These are phyloP conservation scores for Loriculus beryllinus DNA, from an alignment of 2,797 vertebrate species.

Conservation along the genomic window DNA sequence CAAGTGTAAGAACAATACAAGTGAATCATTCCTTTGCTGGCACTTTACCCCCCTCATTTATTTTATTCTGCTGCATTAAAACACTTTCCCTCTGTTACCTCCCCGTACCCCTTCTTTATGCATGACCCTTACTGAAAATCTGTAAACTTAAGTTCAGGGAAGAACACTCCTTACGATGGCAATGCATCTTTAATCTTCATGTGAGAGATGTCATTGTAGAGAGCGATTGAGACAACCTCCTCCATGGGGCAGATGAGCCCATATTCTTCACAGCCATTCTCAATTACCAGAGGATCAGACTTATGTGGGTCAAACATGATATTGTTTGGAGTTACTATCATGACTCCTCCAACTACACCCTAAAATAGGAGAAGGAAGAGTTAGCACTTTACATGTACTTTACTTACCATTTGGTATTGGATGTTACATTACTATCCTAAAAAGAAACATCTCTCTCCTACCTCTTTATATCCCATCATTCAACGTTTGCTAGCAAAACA, in stretches of 20 bases:
- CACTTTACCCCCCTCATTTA: background rate
- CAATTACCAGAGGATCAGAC: constrained; percentile 95
- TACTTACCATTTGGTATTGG: background rate
- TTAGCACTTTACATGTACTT: background rate
- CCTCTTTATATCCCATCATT: background rate
- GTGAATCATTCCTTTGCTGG: background rate
- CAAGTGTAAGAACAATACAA: background rate
- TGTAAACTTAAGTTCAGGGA: background rate
- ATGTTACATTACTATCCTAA: background rate
- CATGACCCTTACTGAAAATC: background rate
- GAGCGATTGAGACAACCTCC: constrained; percentile 94
- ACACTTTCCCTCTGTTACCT: background rate
- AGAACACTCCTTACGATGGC: constrained; percentile 90
- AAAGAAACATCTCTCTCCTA: background rate
- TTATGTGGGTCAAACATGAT: constrained; percentile 99
- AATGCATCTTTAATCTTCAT: constrained; percentile 97
- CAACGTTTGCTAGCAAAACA: background rate
- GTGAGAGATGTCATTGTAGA: constrained; percentile 95
- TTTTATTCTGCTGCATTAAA: background rate
- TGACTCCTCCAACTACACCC: constrained; percentile 96
- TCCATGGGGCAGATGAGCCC: constrained; percentile 98
- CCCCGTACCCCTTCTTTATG: background rate
- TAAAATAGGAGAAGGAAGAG: constrained; percentile 56
- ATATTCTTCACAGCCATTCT: constrained; percentile 97
- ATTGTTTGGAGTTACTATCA: constrained; percentile 99